These are phyloP conservation scores for Drosophila putrida DNA, from an alignment of 2,888 invertebrate species.

Conservation along the genomic window DNA sequence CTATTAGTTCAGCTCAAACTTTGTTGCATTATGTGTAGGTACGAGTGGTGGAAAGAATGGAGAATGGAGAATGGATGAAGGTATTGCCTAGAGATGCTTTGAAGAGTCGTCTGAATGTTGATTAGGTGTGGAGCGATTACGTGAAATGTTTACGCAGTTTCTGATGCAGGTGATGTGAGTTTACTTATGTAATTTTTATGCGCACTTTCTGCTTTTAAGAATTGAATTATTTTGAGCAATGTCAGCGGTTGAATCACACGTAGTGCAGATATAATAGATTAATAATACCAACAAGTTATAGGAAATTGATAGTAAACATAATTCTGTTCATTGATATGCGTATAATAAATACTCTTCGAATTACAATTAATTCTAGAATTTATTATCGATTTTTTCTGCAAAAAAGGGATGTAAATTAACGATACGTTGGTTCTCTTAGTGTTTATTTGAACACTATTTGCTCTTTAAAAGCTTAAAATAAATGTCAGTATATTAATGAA, in stretches of 20 bases:
- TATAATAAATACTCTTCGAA: too few species aligned
- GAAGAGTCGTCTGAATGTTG: constrained; percentile 63
- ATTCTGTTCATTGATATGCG: too few species aligned
- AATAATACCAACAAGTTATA: too few species aligned
- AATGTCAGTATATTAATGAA: too few species aligned
- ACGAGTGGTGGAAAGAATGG: background rate
- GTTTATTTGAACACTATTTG: too few species aligned
- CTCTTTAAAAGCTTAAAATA: too few species aligned
- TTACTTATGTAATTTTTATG: constrained; percentile 7
- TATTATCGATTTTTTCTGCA: too few species aligned
- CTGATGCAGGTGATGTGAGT: constrained; percentile 30
- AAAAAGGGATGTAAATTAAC: too few species aligned
- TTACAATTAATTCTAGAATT: too few species aligned
- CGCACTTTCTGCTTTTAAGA: background rate
- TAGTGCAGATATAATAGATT: background rate
- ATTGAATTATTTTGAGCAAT: constrained; percentile 2
- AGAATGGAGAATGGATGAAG: background rate
- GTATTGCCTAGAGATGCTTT: constrained; percentile 13
- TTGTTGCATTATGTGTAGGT: constrained; percentile 66
- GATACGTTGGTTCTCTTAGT: too few species aligned
- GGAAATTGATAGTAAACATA: too few species aligned
- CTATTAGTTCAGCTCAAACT: constrained; percentile 48
- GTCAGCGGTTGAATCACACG: background rate
- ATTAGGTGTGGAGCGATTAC: constrained; percentile 75
- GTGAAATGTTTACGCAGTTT: constrained; percentile 75